Percentiles rank a stretch among this genome's conserved stretches.
These are phyloP conservation scores for Callipepla californica DNA, from an alignment of 2,113 vertebrate species.

Conservation along the genomic window DNA sequence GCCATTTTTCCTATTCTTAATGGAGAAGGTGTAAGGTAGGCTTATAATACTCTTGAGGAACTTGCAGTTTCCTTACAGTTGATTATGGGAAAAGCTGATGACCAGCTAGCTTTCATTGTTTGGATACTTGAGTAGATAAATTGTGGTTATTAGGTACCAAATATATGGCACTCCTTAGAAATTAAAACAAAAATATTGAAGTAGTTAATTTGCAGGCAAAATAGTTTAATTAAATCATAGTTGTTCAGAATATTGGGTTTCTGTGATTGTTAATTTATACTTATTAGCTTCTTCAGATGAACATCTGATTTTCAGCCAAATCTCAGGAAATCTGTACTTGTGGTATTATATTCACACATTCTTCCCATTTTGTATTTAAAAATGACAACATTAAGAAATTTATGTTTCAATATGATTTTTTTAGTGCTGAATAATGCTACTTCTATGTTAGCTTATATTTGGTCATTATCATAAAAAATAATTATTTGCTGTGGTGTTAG, in stretches of 20 bases:
- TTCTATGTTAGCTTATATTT: neutral
- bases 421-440: neutral
- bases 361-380: neutral
- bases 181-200: neutral
- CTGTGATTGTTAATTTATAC: neutral
- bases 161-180: neutral
- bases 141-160: neutral
- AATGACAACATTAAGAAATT: neutral
- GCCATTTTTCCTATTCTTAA: neutral
- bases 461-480: neutral
- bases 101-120: neutral
- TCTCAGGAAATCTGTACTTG: neutral
- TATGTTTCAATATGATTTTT: neutral
- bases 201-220: neutral
- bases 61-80: neutral
- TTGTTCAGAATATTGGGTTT: neutral
- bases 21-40: neutral
- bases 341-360: neutral
- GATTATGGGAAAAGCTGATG: neutral
- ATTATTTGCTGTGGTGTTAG: neutral
- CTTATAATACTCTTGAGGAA: neutral
- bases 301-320: neutral
- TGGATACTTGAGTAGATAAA: neutral
- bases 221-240: accelerated
- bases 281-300: neutral